Evolutionary conservation across 2,113 vertebrate genomes (phyloP).

Genomic region (Amblyornis subalaris): DNA sequence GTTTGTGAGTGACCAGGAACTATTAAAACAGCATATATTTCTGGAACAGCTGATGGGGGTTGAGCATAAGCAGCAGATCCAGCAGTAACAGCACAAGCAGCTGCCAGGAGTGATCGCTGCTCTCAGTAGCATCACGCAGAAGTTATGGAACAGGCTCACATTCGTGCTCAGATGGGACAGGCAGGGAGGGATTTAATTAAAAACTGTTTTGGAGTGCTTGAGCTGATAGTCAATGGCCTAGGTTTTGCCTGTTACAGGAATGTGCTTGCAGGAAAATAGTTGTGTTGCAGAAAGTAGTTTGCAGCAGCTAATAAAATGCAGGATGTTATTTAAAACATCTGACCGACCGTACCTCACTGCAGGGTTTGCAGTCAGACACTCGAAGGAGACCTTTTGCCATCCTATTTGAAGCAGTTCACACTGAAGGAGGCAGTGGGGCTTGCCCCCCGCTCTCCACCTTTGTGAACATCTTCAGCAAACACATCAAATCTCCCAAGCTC

Average conservation of each 20-base stretch:
- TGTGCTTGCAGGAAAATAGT: not conserved
- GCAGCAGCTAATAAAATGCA: not conserved
- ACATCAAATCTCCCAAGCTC: not conserved
- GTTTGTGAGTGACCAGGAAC: not conserved
- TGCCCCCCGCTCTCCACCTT: not conserved
- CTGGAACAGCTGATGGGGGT: conserved; percentile 23
- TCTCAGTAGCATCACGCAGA: not conserved
- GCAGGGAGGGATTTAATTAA: not conserved
- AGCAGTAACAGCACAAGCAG: not conserved
- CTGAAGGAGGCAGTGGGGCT: not conserved
- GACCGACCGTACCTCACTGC: not conserved
- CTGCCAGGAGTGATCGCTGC: not conserved
- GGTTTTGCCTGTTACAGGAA: not conserved
- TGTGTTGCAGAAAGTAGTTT: not conserved
- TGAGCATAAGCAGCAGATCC: not conserved
- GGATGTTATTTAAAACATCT: not conserved
- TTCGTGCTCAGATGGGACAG: not conserved
- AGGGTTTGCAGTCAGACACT: not conserved
- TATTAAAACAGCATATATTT: not conserved
- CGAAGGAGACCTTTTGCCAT: not conserved
- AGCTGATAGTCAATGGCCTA: not conserved
- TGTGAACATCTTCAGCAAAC: not conserved
- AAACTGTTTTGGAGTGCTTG: not conserved
- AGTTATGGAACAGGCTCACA: not conserved
- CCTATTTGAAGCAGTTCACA: not conserved